Conservation (phyloP, 2,888 invertebrate genomes). For the Phalera bucephala region DNA sequence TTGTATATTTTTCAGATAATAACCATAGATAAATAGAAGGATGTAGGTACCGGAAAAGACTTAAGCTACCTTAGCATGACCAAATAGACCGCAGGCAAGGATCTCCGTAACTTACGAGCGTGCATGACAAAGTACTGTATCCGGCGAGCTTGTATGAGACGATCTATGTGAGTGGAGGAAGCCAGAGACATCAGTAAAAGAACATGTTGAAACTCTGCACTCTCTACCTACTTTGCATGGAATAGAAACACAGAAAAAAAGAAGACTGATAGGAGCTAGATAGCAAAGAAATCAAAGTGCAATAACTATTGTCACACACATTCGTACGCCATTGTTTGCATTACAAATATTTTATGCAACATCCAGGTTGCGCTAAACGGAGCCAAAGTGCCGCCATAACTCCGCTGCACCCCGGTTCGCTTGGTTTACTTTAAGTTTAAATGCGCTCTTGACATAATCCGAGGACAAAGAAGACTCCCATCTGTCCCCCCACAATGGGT, state of each 20-base stretch:
- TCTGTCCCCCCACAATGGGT: slow-evolving; percentile 50
- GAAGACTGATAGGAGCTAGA: too few species aligned
- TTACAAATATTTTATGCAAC: slow-evolving; percentile 27
- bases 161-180: too few species aligned
- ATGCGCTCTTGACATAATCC: slow-evolving; percentile 40
- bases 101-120: too few species aligned
- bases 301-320: not conserved
- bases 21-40: not conserved
- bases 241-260: too few species aligned
- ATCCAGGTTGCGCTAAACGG: slow-evolving; percentile 19
- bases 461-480: slow-evolving; percentile 52
- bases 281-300: not conserved
- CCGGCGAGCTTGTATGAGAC: too few species aligned
- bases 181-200: too few species aligned
- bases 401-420: slow-evolving; percentile 38
- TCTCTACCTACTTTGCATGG: too few species aligned
- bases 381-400: slow-evolving; percentile 37
- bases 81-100: too few species aligned
- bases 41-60: too few species aligned
- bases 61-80: too few species aligned
- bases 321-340: slow-evolving; percentile 7
- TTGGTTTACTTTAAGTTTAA: slow-evolving; percentile 42
- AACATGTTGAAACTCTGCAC: too few species aligned
- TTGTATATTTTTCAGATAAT: not conserved
- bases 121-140: too few species aligned